Base-by-base conservation (phyloP, 2,113 vertebrate genomes). In the Thymallus thymallus region DNA sequence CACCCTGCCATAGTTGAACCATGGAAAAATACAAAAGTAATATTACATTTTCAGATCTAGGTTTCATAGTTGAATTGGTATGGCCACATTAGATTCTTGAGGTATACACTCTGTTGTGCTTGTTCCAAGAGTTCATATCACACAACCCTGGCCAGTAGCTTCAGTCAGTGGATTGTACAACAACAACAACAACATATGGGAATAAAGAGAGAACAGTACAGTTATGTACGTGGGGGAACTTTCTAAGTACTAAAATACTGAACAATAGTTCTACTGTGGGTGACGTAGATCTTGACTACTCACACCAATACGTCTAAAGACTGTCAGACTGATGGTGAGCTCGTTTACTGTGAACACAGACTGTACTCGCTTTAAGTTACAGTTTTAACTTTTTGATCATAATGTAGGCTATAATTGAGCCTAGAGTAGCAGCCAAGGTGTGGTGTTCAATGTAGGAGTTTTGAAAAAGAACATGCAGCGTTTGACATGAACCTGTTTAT, bases 141-240 rank as follows among this genome's bases (percentile, higher is more conserved):
- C 81, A 84, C 71, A 80, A 81, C 69, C 3, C 20, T 20, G 14
- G 22, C 72, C 67, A 67, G 69, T 66, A 76, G 80, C 74, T 80
- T 69, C 74, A 76, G 69, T 78, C 77, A 83, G 48, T 13, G 6
- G 82, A 63, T 64, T 24, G 63, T 71, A 73, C 69, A 73, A 80
- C 7, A 13, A 82, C 46, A 45, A 45, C 41, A 18, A 51, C 48
- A 51, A 51, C 48, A 51, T 18, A 18, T 51, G 46, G 46, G 16
- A 51, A 51, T 5, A 46, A 41, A 41, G 35, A 41, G 26, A 76
- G 79, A 69, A 77, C 24, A 84, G 70, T 24, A 81, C 6, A 29
- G 76, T 78, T 79, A 82, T 80, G 78, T 32, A 80, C 73, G 61
- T 64, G 20, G 29, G 55, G 35, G 35, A 41, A 41, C 35, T 41